Conservation (phyloP, 2,888 invertebrate species). For the Listrodromus nycthemerus region DNA sequence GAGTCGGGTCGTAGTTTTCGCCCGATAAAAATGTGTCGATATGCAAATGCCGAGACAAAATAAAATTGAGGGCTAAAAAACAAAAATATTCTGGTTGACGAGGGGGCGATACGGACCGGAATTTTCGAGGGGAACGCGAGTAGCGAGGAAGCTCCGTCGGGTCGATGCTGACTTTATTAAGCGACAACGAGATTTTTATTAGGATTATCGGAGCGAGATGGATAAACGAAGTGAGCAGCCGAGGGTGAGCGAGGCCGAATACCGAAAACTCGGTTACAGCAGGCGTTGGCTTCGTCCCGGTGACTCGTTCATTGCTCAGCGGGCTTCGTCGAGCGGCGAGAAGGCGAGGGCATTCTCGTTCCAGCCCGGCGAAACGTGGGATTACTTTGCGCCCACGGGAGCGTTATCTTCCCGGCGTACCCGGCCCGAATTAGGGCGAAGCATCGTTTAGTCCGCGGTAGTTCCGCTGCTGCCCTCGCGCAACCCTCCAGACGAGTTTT, state of each 20-base stretch:
- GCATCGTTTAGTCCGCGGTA: constrained; percentile 60
- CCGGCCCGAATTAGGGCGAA: constrained; percentile 60
- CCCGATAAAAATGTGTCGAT: constrained; percentile 41
- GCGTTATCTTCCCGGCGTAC: constrained; percentile 60
- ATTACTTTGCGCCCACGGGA: constrained; percentile 64
- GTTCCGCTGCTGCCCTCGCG: constrained; percentile 25
- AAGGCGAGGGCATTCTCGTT: constrained; percentile 45
- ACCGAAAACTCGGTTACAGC: constrained; percentile 60
- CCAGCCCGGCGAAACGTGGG: constrained; percentile 58
- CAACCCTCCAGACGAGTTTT: constrained; percentile 31
- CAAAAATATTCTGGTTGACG: constrained; percentile 8
- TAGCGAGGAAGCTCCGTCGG: not conserved
- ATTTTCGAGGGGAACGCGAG: not conserved
- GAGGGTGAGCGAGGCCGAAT: constrained; percentile 22
- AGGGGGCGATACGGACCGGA: not conserved
- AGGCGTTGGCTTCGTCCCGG: constrained; percentile 9
- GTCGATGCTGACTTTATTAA: constrained; percentile 59
- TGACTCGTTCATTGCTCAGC: constrained; percentile 29
- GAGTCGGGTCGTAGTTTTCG: not conserved
- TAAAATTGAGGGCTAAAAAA: constrained; percentile 24
- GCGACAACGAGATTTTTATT: constrained; percentile 63
- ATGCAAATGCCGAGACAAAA: constrained; percentile 46
- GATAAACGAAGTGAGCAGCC: constrained; percentile 11
- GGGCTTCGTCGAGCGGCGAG: not conserved
- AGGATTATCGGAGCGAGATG: constrained; percentile 54